Conservation (phyloP, 64 coral and sea anemone species). For the Stichodactyla mertensii region DNA sequence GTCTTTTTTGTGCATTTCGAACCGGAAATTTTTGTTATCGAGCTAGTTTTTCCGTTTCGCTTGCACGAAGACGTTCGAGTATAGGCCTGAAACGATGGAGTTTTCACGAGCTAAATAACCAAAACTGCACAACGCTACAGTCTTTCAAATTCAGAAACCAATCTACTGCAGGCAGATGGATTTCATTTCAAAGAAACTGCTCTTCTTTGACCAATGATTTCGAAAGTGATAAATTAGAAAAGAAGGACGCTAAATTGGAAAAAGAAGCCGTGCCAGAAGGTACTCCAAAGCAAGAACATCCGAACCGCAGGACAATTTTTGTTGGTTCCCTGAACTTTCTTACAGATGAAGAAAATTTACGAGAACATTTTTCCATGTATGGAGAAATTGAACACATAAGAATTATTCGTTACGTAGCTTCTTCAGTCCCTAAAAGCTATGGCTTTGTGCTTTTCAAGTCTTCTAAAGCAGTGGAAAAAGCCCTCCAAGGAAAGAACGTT, state of each 20-base stretch:
- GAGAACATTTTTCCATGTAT: neutral
- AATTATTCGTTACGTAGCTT: neutral
- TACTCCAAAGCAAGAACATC: neutral
- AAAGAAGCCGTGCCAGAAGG: no score
- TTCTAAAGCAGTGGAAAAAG: neutral
- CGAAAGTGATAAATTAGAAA: neutral
- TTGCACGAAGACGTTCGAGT: neutral
- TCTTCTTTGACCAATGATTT: neutral
- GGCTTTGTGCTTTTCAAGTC: neutral
- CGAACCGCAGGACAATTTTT: neutral
- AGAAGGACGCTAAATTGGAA: neutral
- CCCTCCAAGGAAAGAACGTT: neutral
- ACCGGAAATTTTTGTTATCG: neutral
- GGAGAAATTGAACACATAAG: neutral
- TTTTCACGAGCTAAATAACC: neutral
- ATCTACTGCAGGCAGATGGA: neutral
- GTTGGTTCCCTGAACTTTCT: neutral
- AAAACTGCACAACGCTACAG: neutral
- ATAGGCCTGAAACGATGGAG: neutral
- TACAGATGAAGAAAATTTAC: neutral
- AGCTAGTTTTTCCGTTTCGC: neutral
- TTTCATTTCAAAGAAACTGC: neutral
- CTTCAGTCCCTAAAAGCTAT: neutral
- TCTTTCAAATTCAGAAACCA: neutral
- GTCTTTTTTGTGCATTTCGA: neutral